Evolutionary conservation across 2,888 invertebrate genomes (phyloP), one percentile per base, ranked within the genome.

Genomic region (Papilio elwesi): DNA sequence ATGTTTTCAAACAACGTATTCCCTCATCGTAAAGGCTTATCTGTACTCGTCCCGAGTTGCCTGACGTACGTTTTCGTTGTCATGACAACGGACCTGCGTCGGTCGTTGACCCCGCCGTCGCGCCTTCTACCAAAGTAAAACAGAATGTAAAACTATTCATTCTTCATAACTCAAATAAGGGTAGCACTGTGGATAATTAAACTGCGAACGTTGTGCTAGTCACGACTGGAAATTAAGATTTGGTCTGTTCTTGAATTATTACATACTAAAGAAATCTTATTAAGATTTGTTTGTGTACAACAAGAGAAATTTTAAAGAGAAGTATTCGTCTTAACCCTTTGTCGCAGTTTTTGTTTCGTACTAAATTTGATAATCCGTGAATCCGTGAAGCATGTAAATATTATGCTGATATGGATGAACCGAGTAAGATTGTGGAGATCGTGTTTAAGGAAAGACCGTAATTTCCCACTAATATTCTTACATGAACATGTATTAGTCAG

Each of bases 81-180:
- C 81, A 89, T 89, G 83, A 87, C 81, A 84, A 90, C 91, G 80
- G 81, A 79, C 86, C 83, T 86, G 88, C 87, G 87, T 87, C 89
- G 92, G 91, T 90, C 92, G 88, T 87, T 86, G 91, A 92, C 91
- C 93, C 87, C 85, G 79, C 74, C 83, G 88, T 86, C 88, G 89
- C 88, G 90, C 90, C 91, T 87, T 83, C 80, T 80, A 83, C 81
- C 80, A 85, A 86, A 87, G 86, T 84, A 85, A 87, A 90, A 89
- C 86, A 89, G 90, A 90, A 87, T 85, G 81, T 82, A 82, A 81
- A 81, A 85, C 85, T 89, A 87, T 87, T 89, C 87, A 87, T 87
- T 84, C 82, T 81, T 82, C 81, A 78, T 79, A 85, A 85, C 82
- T 87, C 82, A 85, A 86, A 86, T 81, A 87, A 82, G 85, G 86